A percentile compares a stretch with the other conserved stretches of the same genome.
Conservation (phyloP, 1,140 invertebrate species). For the Teleopsis dalmanni region DNA sequence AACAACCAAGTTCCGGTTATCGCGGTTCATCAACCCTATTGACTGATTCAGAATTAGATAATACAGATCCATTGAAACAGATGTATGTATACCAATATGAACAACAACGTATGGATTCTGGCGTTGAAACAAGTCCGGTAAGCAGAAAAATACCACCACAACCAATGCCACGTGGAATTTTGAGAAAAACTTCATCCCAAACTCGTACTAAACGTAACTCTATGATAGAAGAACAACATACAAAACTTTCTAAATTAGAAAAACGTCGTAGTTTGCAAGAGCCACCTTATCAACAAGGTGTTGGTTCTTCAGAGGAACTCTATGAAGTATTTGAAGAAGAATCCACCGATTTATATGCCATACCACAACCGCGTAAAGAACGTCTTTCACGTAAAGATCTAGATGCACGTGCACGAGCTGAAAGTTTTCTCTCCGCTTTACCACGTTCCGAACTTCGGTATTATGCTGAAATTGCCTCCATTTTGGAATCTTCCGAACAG, state of each 20-base stretch:
- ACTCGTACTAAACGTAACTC: conserved; percentile 61
- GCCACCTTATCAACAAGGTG: conserved; percentile 55
- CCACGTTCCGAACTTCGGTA: conserved; percentile 42
- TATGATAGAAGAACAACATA: conserved; percentile 61
- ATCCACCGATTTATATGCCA: conserved; percentile 48
- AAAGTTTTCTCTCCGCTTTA: conserved; percentile 36
- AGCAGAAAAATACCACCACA: conserved; percentile 43
- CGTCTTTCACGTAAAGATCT: conserved; percentile 47
- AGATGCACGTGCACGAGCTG: conserved; percentile 35
- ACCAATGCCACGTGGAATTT: conserved; percentile 46
- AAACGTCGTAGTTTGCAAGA: conserved; percentile 66
- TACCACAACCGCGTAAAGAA: conserved; percentile 46
- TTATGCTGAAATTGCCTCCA: conserved; percentile 53
- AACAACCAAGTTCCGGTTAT: conserved; percentile 74
- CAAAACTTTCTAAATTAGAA: conserved; percentile 49
- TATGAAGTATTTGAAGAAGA: conserved; percentile 55
- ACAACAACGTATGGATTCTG: conserved; percentile 49
- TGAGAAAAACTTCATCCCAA: conserved; percentile 34
- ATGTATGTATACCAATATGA: conserved; percentile 77
- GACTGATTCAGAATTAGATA: conserved; percentile 62
- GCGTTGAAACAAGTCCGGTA: conserved; percentile 28
- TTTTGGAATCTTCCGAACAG: conserved; percentile 59
- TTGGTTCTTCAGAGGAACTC: conserved; percentile 47
- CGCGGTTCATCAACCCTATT: conserved; percentile 76
- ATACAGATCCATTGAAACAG: conserved; percentile 40